Evolutionary conservation across 2,888 invertebrate species (phyloP), one percentile per base, ranked within the genome.

Genomic region (Plutella xylostella): DNA sequence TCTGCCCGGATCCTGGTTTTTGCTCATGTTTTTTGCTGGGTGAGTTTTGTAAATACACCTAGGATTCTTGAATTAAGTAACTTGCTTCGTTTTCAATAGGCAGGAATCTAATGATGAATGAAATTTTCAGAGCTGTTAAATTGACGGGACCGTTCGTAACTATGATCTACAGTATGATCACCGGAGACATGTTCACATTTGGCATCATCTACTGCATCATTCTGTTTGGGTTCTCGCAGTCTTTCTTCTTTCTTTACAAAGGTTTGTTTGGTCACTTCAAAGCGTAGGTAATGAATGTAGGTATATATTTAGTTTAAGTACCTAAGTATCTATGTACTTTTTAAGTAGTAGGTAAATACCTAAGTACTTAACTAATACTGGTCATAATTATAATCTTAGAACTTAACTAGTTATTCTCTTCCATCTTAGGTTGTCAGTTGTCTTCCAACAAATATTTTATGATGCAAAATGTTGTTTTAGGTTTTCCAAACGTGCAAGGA

Each of bases 131-230:
- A 6, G 97, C 97, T 31, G 92, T 96, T 25, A 91, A 93, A 47
- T 80, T 99, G 59, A 99, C 98, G 0, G 99, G 99, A 35, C 98
- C 98, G 0, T 99, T 98, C 76, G 98, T 99, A 48, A 98, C 98
- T 11, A 98, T 99, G 97, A 96, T 99, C 57, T 98, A 97, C 86
- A 96, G 96, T 61, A 99, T 99, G 98, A 95, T 98, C 65, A 94
- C 94, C 0, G 98, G 98, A 38, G 99, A 99, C 83, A 96, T 99
- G 94, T 90, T 98, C 66, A 96, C 98, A 20, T 99, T 99, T 71
- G 96, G 95, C 52, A 97, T 98, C 56, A 99, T 99, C 70, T 98
- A 98, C 73, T 89, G 90, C 55, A 94, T 99, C 58, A 93, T 98
- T 28, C 85, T 98, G 4, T 92, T 97, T 57, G 97, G 97, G 17